Evolutionary conservation across 1,140 invertebrate species (phyloP), one percentile per base, ranked within the genome.

Genomic region (Triops cancriformis): DNA sequence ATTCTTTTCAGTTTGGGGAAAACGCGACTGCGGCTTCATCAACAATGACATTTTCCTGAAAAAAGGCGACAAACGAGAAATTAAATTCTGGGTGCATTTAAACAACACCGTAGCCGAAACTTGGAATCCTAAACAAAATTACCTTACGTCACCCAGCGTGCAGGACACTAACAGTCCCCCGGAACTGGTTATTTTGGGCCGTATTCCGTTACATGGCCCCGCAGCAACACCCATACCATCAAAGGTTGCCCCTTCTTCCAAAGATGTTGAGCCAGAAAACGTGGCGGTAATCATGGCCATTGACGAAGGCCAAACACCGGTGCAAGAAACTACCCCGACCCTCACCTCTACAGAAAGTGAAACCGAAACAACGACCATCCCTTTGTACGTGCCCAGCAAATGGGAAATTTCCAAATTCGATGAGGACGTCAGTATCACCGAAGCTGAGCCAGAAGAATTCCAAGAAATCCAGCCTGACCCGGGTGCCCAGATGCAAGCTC

Each of bases 191-290:
- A 64, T 64, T 64, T 23, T 64, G 18, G 51, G 51, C 9, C 51
- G 51, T n/a, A 64, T 64, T 23, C 51, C 51, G 51, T 64, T 64
- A 64, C 51, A 64, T 64, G 51, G 51, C 51, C 51, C 51, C 23
- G 51, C 51, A 64, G 23, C 51, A 6, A 18, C 51, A 18, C 14
- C 51, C 18, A 18, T 23, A 64, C 14, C 51, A 23, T 64, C 51
- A 18, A 37, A 2, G 31, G 31, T 37, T 37, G 51, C 51, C 6
- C 14, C 18, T 11, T 64, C 51, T 23, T 23, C 23, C 18, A 23
- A 23, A 10, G 51, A 64, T 64, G 5, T 14, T 23, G 18, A 10
- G 51, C 14, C 14, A 64, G 51, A 64, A 64, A n/a, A 64, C 51
- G 14, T 64, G 18, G n/a, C 14, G 7, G 23, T 64, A 64, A 23